Base-by-base conservation (phyloP, 2,113 vertebrate species). In the Phaethon lepturus region DNA sequence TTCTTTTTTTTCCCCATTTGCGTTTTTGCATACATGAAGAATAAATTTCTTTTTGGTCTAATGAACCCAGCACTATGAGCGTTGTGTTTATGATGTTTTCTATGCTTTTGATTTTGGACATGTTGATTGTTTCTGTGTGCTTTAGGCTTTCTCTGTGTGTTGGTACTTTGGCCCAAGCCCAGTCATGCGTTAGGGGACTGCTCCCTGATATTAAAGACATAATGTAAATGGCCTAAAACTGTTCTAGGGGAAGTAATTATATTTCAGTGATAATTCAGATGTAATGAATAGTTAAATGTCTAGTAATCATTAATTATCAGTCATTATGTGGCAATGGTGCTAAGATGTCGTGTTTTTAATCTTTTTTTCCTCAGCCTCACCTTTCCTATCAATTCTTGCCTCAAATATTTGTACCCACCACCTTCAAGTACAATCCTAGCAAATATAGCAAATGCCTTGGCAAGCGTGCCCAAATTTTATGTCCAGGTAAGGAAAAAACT, bases 321-420 rank as follows among this genome's bases (percentile, higher is more conserved):
- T 63, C 42, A 28, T 73, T 45, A 69, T 25, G 17, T 75, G 18
- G 20, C 8, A 31, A 0, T 42, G 40, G 25, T 76, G 26, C 66
- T 95, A 85, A 94, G 16, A 35, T 82, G 52, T 52, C 24, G 93
- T 78, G 25, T 23, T 92, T 87, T 82, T 44, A 53, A 81, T 77
- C n/a, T 93, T 93, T 42, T 76, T 83, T 76, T 45, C 56, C 87
- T 55, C 98, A 99, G 99, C 95, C 98, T 99, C 97, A 99, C 99
- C 22, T 99, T 99, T 98, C 99, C 99, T 75, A 93, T 98, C 71
- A 99, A 99, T 98, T 99, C 99, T 77, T 99, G 98, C 84, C 98
- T 99, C 97, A 99, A 99, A 94, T 99, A 99, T 97, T 98, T 99
- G 97, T 99, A 99, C 95, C 99, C 99, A 42, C 99, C 99, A 28